Percentiles rank a stretch among this genome's conserved stretches.
Evolutionary conservation across 2,797 vertebrate genomes (phyloP).

Genomic region (Acrossocheilus fasciatus): DNA sequence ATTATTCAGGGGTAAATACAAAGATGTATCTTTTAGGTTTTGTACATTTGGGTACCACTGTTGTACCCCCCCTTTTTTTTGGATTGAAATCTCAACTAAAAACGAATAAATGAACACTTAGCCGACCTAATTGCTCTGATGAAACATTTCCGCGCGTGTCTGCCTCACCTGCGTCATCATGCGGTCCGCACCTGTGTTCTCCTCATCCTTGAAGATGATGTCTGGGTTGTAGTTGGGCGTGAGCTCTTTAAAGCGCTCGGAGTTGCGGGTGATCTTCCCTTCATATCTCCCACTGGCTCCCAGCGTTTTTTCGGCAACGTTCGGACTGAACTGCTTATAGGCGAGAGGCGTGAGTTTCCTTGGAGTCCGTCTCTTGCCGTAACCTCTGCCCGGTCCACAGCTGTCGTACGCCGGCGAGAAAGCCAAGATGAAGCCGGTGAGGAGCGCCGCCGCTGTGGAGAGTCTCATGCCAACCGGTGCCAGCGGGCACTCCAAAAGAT

Average conservation of each 20-base stretch:
- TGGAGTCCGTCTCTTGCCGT: constrained; percentile 88
- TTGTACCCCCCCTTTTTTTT: background rate
- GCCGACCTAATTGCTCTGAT: background rate
- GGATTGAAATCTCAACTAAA: background rate
- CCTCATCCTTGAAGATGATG: constrained; percentile 99
- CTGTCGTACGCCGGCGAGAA: constrained; percentile 80
- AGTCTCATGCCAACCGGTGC: constrained; percentile 77
- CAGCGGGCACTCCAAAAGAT: constrained; percentile 64
- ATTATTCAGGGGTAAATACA: background rate
- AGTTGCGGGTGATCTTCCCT: constrained; percentile 90
- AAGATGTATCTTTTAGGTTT: background rate
- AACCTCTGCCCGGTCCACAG: constrained; percentile 92
- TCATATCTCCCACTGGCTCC: constrained; percentile 94
- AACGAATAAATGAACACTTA: no score
- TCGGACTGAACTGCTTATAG: constrained; percentile 95
- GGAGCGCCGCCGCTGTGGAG: constrained; percentile 79
- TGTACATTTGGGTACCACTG: background rate
- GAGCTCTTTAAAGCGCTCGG: constrained; percentile 95
- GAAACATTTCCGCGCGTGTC: background rate
- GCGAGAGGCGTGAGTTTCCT: constrained; percentile 91
- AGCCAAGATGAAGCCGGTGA: constrained; percentile 83
- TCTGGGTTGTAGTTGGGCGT: constrained; percentile 96
- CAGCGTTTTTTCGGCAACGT: constrained; percentile 93
- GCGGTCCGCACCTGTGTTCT: constrained; percentile 92
- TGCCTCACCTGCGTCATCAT: constrained; percentile 92